These are phyloP conservation scores for Cynopterus sphinx DNA, from an alignment of 2,797 vertebrate genomes.

Conservation along the genomic window DNA sequence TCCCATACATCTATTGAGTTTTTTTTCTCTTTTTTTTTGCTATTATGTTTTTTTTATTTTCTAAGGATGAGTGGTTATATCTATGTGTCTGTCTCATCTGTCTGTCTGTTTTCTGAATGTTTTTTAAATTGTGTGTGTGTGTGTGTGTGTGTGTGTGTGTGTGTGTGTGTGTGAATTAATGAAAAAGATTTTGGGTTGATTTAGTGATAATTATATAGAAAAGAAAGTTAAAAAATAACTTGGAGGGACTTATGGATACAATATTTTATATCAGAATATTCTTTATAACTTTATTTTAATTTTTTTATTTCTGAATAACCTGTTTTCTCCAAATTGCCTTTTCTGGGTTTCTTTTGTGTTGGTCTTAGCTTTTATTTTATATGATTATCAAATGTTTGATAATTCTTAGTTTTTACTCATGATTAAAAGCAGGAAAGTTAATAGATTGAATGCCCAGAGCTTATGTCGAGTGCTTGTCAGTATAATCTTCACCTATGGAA, in stretches of 20 bases:
- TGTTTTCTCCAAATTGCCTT: background rate
- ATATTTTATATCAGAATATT: constrained; percentile 27
- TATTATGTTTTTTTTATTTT: constrained; percentile 14
- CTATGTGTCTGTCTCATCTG: background rate
- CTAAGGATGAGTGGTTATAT: background rate
- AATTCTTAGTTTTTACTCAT: background rate
- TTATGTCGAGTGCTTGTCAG: background rate
- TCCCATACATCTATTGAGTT: background rate
- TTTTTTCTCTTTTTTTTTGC: constrained; percentile 5
- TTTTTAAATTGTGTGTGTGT: background rate
- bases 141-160: background rate
- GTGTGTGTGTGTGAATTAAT: background rate
- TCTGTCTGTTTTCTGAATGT: background rate
- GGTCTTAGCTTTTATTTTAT: background rate
- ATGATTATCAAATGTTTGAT: background rate
- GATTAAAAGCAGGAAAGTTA: constrained; percentile 1
- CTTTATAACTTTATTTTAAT: background rate
- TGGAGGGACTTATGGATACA: background rate
- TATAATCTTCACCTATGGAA: background rate
- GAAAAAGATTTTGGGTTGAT: background rate
- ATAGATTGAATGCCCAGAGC: background rate
- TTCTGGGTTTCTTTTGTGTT: background rate
- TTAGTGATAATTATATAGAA: background rate
- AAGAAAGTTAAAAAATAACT: background rate
- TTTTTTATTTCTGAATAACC: constrained; percentile 10